phyloP scores from a whole-genome alignment of 2,888 invertebrate species.

The Agapostemon virescens region DNA sequence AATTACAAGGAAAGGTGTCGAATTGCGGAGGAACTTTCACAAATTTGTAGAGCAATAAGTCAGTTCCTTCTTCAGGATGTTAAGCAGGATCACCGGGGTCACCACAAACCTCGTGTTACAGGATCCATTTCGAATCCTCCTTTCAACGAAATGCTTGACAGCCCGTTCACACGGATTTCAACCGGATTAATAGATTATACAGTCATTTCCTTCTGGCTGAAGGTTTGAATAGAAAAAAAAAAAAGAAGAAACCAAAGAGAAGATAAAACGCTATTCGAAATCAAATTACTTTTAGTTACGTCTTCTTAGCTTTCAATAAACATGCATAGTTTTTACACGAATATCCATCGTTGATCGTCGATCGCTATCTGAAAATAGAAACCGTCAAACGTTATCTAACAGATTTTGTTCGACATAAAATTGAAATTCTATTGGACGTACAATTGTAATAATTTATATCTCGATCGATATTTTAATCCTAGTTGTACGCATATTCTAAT shows the following conservation, averaged over 20 bases:
- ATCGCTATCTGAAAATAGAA: too few species aligned
- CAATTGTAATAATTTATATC: too few species aligned
- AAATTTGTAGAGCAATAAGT: slow-evolving; percentile 66
- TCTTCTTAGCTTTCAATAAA: not conserved
- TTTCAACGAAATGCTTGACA: slow-evolving; percentile 64
- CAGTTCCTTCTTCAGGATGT: slow-evolving; percentile 56
- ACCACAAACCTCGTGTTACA: slow-evolving; percentile 68
- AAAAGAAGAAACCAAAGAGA: not conserved
- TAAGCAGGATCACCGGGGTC: slow-evolving; percentile 61
- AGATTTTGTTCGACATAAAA: not conserved
- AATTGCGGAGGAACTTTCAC: slow-evolving; percentile 59
- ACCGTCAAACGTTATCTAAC: too few species aligned
- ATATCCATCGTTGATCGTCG: not conserved
- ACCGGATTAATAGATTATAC: slow-evolving; percentile 64
- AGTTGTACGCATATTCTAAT: too few species aligned
- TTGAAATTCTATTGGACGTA: not conserved
- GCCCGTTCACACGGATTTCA: slow-evolving; percentile 58
- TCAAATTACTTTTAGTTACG: not conserved
- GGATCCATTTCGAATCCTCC: slow-evolving; percentile 68
- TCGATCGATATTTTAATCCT: too few species aligned
- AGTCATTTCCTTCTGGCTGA: slow-evolving; percentile 39
- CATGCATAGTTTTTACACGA: not conserved
- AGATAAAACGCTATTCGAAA: not conserved
- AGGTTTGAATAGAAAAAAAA: slow-evolving; percentile 16
- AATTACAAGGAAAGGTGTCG: slow-evolving; percentile 58